These are phyloP conservation scores for Passer montanus DNA, from an alignment of 2,113 vertebrate species.

Conservation along the genomic window DNA sequence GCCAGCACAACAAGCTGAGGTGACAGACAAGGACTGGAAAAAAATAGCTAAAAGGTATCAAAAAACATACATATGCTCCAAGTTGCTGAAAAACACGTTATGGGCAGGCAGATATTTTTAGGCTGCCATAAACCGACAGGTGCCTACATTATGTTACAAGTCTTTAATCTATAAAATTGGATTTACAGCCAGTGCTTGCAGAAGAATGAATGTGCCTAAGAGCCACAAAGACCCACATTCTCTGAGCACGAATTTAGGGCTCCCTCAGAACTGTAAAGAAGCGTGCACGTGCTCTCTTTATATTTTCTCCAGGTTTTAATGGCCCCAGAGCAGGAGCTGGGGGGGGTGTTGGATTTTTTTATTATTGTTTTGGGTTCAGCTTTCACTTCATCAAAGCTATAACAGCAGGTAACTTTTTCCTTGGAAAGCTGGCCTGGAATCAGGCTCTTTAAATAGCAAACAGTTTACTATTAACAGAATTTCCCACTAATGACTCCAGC, in stretches of 20 bases:
- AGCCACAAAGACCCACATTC: constrained; percentile 11
- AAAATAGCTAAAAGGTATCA: constrained; percentile 6
- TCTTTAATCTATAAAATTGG: constrained; percentile 32
- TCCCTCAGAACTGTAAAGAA: background rate
- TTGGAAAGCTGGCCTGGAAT: constrained; percentile 5
- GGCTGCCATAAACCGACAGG: constrained; percentile 33
- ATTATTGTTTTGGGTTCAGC: background rate
- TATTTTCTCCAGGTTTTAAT: background rate
- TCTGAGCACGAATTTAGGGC: background rate
- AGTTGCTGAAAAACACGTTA: constrained; percentile 30
- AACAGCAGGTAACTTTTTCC: background rate
- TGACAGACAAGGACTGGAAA: constrained; percentile 23
- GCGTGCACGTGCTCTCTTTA: background rate
- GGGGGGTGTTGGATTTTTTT: background rate
- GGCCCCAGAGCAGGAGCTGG: background rate
- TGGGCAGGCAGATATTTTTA: constrained; percentile 44
- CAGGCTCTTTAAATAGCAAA: background rate
- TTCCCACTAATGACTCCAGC: background rate
- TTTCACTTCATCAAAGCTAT: background rate
- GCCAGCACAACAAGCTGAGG: constrained; percentile 28
- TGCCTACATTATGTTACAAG: constrained; percentile 19
- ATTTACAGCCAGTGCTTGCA: background rate
- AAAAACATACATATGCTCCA: background rate
- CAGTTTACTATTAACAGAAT: background rate
- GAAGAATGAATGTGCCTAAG: background rate